Evolutionary conservation across 2,888 invertebrate genomes (phyloP), one percentile per base, ranked within the genome.

Genomic region (Spicauda simplicius): DNA sequence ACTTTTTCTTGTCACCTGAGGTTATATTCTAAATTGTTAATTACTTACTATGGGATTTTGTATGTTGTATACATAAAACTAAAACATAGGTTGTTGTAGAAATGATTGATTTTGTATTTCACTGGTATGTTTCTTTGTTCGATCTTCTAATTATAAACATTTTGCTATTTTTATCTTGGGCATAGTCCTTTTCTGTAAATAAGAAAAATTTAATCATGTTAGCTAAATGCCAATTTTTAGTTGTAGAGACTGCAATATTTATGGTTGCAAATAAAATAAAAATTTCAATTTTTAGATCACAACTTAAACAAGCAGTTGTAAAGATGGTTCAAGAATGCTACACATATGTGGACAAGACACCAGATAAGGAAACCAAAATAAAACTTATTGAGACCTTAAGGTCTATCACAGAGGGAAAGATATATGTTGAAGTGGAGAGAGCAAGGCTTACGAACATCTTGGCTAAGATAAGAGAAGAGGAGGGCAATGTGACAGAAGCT

Each of bases 381-480:
- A 98, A 98, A 83, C 94, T 99, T 0, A 99, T 99, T 81, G 99
- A 99, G 85, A 99, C 99, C 0, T 90, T 99, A 59, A 95, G 98
- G 72, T 95, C 96, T 6, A 99, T 99, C 1, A 99, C 99, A 0
- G 99, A 99, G 83, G 99, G 99, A 73, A 99, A 99, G 96, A 99
- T 99, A 74, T 99, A 99, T 86, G 99, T 99, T n/a, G 99, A 99
- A 94, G 99, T 99, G 10, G 99, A 99, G 88, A 94, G 99, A 78
- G 99, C 99, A 5, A 95, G 99, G 64, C 93, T 99, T 7, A 99
- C 99, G 0, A 97, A 98, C 79, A 97, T 96, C 75, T 88, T 98
- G 70, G 97, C 97, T 0, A 96, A 97, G 82, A 96, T 97, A 65
- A 96, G 97, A 72, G 97, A 98, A 80, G 95, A 96, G 1, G 97